These are phyloP conservation scores for Mesochorus sp. DNA, from an alignment of 2,888 invertebrate genomes.

Conservation along the genomic window DNA sequence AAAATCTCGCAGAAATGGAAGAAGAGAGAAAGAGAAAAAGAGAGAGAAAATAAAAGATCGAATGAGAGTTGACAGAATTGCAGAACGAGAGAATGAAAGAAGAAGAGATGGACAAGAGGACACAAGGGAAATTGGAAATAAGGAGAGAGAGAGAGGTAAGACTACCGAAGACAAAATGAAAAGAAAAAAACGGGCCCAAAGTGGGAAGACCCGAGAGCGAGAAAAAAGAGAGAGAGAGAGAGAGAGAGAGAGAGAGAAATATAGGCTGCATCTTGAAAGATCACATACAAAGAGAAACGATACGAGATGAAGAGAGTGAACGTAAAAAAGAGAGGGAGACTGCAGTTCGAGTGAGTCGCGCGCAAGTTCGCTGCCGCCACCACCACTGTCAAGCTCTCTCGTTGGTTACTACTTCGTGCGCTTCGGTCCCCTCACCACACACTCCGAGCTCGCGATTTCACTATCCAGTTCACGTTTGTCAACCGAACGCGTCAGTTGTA, in stretches of 20 bases:
- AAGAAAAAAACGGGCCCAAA: neutral
- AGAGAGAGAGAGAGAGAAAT: neutral
- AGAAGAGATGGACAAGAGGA: neutral
- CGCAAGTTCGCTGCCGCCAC: slow-evolving; percentile 60
- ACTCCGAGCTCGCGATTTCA: slow-evolving; percentile 43
- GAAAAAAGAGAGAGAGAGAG: neutral
- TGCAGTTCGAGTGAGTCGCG: too few relatives aligned
- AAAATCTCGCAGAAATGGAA: neutral
- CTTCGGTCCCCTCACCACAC: slow-evolving; percentile 38
- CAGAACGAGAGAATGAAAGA: neutral
- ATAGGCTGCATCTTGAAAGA: slow-evolving; percentile 24
- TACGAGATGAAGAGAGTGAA: too few relatives aligned
- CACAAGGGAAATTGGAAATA: too few relatives aligned
- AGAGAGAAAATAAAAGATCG: neutral
- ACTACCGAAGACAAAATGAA: neutral
- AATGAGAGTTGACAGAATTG: too few relatives aligned
- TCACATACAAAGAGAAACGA: slow-evolving; percentile 50
- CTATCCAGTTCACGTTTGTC: slow-evolving; percentile 66
- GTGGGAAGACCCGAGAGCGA: neutral
- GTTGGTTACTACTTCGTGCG: slow-evolving; percentile 64
- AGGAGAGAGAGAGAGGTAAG: slow-evolving; percentile 13
- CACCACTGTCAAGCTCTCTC: slow-evolving; percentile 34
- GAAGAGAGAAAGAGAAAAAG: neutral
- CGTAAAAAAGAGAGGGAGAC: too few relatives aligned
- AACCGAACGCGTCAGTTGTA: slow-evolving; percentile 57